A percentile compares a stretch with the other conserved stretches of the same genome.
Conservation (phyloP, 2,113 vertebrate genomes). For the Apteryx mantelli region DNA sequence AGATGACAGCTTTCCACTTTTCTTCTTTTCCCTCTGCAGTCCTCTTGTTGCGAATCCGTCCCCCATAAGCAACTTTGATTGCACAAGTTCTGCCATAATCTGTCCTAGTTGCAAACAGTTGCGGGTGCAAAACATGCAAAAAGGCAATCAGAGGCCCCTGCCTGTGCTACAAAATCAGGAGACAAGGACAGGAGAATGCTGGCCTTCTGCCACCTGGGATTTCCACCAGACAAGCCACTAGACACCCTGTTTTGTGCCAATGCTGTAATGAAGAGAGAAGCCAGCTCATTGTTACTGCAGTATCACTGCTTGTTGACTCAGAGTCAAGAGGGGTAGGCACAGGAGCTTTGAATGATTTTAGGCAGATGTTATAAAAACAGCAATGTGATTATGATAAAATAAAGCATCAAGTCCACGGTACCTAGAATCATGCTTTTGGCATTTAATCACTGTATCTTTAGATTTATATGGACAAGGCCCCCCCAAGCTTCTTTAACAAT, state of each 20-base stretch:
- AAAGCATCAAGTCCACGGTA: background rate
- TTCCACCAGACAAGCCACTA: background rate
- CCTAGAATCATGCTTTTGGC: background rate
- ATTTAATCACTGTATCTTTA: background rate
- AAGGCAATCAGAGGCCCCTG: background rate
- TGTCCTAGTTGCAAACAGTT: background rate
- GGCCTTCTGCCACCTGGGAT: background rate
- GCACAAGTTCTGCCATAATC: background rate
- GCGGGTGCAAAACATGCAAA: background rate
- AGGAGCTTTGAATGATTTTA: background rate
- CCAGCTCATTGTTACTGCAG: background rate
- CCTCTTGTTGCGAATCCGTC: background rate
- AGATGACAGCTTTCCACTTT: background rate
- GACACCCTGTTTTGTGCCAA: rapidly evolving
- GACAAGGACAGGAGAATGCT: background rate
- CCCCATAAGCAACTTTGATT: background rate
- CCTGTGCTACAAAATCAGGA: background rate
- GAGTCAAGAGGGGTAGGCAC: background rate
- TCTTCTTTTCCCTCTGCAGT: background rate
- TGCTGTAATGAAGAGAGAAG: rapidly evolving
- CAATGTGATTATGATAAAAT: background rate
- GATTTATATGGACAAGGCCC: background rate
- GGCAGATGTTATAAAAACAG: rapidly evolving
- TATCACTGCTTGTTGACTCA: background rate
- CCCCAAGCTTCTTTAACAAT: background rate